Conservation (phyloP, 2,888 invertebrate species). For the Nebria brevicollis region DNA sequence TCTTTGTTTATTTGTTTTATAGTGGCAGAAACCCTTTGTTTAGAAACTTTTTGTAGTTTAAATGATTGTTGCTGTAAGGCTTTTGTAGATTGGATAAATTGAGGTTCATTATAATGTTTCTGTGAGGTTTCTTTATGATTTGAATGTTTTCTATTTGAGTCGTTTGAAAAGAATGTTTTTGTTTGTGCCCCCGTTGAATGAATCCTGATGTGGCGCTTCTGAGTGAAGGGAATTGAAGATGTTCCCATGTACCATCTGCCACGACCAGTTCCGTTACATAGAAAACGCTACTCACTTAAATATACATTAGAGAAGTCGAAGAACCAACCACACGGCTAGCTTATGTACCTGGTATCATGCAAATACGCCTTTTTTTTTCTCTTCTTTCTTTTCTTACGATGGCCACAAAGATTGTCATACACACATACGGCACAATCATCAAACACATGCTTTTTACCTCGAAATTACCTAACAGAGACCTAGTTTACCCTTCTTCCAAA, state of each 20-base stretch:
- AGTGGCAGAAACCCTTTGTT: no score
- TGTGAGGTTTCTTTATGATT: no score
- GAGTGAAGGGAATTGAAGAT: constrained; percentile 45
- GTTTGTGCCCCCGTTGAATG: constrained; percentile 10
- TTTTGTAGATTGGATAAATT: no score
- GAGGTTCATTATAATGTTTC: no score
- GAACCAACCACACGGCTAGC: constrained; percentile 5
- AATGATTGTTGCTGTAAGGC: no score
- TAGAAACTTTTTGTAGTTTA: no score
- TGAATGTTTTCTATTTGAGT: no score
- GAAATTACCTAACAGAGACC: constrained; percentile 4
- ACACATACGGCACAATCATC: neutral
- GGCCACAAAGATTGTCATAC: neutral
- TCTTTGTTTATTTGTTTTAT: neutral
- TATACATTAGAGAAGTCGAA: constrained; percentile 35
- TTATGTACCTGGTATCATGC: neutral
- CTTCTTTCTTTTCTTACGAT: neutral
- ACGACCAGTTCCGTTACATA: constrained; percentile 41
- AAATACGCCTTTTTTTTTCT: neutral
- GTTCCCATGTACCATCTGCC: constrained; percentile 46
- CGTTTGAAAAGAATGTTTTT: neutral
- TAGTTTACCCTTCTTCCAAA: neutral
- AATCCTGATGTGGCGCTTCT: constrained; percentile 25
- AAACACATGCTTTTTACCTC: neutral
- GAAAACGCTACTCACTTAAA: constrained; percentile 42